Conservation (phyloP, 1,140 invertebrate species). For the Drosophila tani region DNA sequence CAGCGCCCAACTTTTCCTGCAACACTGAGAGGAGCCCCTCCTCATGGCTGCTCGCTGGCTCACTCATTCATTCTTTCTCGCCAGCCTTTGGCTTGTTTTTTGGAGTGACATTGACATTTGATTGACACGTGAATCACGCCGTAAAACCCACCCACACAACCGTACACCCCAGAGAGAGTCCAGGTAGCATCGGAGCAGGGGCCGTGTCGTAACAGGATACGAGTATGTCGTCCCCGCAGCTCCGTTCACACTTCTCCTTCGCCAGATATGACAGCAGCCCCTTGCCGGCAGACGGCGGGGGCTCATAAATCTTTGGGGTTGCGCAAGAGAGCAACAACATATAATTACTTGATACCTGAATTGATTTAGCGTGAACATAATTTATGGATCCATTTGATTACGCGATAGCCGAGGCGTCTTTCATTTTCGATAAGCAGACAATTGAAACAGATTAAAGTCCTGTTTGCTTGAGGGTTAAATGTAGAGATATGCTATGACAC, state of each 20-base stretch:
- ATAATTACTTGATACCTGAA: conserved; percentile 54
- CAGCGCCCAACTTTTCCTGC: conserved; percentile 30
- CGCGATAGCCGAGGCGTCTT: conserved; percentile 4
- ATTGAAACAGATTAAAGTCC: conserved; percentile 12
- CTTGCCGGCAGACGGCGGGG: conserved; percentile 11
- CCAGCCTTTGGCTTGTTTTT: conserved; percentile 30
- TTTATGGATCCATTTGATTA: conserved; percentile 36
- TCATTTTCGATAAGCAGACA: conserved; percentile 8
- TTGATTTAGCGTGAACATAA: conserved; percentile 53
- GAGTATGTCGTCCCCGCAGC: conserved; percentile 16
- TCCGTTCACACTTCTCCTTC: conserved; percentile 17
- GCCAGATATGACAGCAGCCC: conserved; percentile 37
- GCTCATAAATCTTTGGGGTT: conserved; percentile 44
- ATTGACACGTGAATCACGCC: conserved; percentile 83
- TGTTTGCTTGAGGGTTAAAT: not conserved
- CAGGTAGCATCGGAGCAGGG: conserved; percentile 5
- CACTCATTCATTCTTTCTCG: conserved; percentile 26
- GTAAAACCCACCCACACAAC: conserved; percentile 54
- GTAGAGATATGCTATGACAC: not conserved
- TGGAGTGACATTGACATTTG: conserved; percentile 83
- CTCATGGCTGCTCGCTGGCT: not conserved
- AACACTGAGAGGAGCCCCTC: not conserved
- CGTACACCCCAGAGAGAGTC: not conserved
- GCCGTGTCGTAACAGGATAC: conserved; percentile 59
- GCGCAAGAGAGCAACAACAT: conserved; percentile 34